Conservation (phyloP, 2,113 vertebrate species). For the Mobula hypostoma region DNA sequence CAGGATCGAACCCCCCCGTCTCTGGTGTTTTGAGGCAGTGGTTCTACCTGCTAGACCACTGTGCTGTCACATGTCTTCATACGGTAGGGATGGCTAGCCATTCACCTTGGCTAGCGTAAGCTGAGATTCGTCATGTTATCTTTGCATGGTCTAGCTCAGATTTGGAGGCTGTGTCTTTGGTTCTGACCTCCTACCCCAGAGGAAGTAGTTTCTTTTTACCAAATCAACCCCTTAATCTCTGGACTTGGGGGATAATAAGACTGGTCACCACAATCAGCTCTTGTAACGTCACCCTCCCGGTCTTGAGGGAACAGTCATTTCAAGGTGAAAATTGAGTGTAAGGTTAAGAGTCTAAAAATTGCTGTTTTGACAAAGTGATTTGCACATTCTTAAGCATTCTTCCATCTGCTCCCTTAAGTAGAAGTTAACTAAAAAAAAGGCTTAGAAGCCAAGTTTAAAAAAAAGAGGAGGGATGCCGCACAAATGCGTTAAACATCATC, state of each 20-base stretch:
- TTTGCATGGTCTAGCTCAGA: not conserved
- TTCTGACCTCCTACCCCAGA: not conserved
- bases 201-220: not conserved
- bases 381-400: not conserved
- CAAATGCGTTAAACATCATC: not conserved
- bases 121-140: not conserved
- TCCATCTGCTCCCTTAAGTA: not conserved
- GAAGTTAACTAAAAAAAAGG: not conserved
- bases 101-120: no score
- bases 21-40: no score
- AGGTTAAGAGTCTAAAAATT: not conserved
- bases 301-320: not conserved
- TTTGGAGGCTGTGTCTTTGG: not conserved
- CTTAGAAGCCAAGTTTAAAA: not conserved
- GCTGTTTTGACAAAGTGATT: constrained; percentile 13
- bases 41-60: no score
- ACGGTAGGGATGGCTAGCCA: no score
- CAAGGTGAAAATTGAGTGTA: not conserved
- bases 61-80: no score
- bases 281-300: not conserved
- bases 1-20: no score
- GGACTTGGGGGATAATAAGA: not conserved
- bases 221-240: not conserved
- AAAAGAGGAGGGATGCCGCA: not conserved
- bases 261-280: not conserved